These are phyloP conservation scores for Actenoides lindsayi DNA, from an alignment of 2,113 vertebrate species.

Conservation along the genomic window DNA sequence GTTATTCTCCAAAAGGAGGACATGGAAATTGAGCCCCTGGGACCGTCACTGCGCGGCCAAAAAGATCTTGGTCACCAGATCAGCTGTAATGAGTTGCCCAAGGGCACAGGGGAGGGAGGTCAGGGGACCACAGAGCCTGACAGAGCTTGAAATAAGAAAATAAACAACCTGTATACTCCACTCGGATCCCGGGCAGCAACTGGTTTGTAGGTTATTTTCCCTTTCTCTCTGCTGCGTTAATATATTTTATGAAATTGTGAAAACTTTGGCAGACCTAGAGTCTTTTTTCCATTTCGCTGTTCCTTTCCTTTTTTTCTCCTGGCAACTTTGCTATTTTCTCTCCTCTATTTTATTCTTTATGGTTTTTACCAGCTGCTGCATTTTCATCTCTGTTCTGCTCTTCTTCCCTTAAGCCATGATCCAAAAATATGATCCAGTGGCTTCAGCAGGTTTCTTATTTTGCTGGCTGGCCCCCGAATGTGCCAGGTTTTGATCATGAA, in stretches of 20 bases:
- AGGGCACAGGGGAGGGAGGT: neutral
- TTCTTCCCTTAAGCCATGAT: neutral
- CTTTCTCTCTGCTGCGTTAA: neutral
- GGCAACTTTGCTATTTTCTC: neutral
- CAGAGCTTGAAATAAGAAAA: neutral
- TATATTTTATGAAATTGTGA: neutral
- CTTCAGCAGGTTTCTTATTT: neutral
- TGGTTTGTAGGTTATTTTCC: neutral
- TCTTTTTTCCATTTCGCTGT: neutral
- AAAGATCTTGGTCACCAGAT: neutral
- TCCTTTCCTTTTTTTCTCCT: neutral
- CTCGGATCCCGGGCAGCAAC: neutral
- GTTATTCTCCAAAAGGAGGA: neutral
- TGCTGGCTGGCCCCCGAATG: neutral
- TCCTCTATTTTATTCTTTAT: neutral
- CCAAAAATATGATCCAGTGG: neutral
- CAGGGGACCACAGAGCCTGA: neutral
- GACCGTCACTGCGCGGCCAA: neutral
- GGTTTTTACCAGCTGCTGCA: neutral
- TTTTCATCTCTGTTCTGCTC: conserved; percentile 2
- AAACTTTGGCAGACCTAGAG: neutral
- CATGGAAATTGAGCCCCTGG: neutral
- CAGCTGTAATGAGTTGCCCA: neutral
- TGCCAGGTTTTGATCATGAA: neutral
- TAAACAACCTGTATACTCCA: neutral